Evolutionary conservation across 2,888 invertebrate species (phyloP).

Genomic region (Machimus atricapillus): DNA sequence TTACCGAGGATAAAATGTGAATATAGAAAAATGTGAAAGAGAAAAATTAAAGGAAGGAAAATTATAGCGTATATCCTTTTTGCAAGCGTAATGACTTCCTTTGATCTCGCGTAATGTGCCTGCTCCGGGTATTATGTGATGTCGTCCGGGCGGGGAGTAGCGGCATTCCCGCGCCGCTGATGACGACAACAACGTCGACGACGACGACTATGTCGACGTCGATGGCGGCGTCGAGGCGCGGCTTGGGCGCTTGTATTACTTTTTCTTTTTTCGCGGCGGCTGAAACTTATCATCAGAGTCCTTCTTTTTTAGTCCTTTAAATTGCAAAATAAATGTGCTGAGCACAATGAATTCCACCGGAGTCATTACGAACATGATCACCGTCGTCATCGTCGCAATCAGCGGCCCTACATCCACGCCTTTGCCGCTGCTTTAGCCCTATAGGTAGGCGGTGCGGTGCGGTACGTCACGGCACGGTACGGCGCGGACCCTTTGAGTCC

Average conservation of each 20-base stretch:
- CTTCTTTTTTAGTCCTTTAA: constrained; percentile 9
- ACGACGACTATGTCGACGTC: not conserved
- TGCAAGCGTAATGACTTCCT: constrained; percentile 43
- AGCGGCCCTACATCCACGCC: not conserved
- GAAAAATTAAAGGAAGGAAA: constrained; percentile 40
- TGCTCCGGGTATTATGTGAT: constrained; percentile 15
- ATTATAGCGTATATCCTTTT: constrained; percentile 42
- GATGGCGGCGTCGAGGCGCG: not conserved
- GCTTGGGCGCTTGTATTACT: not conserved
- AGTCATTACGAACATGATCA: constrained; percentile 19
- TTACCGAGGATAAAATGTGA: constrained; percentile 30
- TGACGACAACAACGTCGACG: not conserved
- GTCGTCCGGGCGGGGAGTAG: not conserved
- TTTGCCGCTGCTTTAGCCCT: not conserved
- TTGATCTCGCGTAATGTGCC: constrained; percentile 39
- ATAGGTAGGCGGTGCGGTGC: not conserved
- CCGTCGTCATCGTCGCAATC: constrained; percentile 3
- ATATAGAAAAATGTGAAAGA: constrained; percentile 31
- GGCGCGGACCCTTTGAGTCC: not conserved
- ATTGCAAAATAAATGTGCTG: constrained; percentile 41
- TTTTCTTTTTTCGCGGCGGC: not conserved
- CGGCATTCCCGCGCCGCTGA: not conserved
- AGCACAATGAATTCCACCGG: constrained; percentile 26
- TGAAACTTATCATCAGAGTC: not conserved
- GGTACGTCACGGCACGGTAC: not conserved